Percentiles rank a stretch among this genome's conserved stretches.
These are phyloP conservation scores for Henicopernis longicauda DNA, from an alignment of 2,113 vertebrate genomes.

Conservation along the genomic window DNA sequence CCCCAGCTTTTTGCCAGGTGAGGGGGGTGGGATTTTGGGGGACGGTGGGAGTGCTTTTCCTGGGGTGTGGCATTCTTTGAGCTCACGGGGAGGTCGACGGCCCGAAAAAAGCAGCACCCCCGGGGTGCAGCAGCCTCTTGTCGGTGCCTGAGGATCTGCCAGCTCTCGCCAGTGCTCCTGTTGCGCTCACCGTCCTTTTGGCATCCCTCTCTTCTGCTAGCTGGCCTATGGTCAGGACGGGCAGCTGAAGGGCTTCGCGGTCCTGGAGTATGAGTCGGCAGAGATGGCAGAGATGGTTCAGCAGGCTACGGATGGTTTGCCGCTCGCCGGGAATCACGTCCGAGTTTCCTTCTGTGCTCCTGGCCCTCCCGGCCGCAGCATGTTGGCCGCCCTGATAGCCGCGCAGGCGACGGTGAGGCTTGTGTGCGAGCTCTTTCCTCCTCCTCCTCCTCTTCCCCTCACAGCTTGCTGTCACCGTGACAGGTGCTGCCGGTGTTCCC, in stretches of 20 bases:
- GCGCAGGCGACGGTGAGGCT: slow-evolving; percentile 86
- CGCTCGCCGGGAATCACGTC: slow-evolving; percentile 75
- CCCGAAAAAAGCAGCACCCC: neutral
- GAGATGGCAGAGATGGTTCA: slow-evolving; percentile 83
- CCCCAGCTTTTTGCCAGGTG: slow-evolving; percentile 90
- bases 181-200: too few species aligned
- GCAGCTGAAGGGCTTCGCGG: slow-evolving; percentile 86
- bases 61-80: neutral
- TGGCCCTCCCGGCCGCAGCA: slow-evolving; percentile 88
- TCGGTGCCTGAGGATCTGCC: neutral
- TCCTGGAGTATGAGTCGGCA: slow-evolving; percentile 83
- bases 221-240: slow-evolving; percentile 90
- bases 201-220: slow-evolving; percentile 33
- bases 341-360: slow-evolving; percentile 92
- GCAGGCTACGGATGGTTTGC: slow-evolving; percentile 71
- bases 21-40: neutral
- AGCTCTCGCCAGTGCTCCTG: neutral
- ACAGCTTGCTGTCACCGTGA: neutral
- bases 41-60: too few species aligned
- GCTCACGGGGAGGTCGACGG: neutral
- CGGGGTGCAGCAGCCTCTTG: neutral
- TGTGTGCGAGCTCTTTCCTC: neutral
- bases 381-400: slow-evolving; percentile 89
- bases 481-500: neutral
- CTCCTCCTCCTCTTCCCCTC: neutral